Conservation (phyloP, 2,888 invertebrate species). For the Ornithoptera alexandrae region DNA sequence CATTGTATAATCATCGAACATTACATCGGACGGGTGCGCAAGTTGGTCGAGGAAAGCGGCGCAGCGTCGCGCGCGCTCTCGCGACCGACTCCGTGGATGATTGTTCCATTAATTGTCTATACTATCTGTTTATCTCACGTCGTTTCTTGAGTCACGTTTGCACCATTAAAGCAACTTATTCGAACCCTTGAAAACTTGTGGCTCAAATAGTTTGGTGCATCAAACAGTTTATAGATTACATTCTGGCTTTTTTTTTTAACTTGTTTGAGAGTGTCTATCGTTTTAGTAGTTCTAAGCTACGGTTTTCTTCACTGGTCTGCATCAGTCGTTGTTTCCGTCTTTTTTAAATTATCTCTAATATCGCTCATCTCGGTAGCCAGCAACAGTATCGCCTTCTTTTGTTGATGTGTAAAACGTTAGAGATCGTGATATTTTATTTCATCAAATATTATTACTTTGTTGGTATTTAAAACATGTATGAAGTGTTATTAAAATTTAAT, state of each 20-base stretch:
- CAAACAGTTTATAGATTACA: neutral
- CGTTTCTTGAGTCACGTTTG: slow-evolving; percentile 26
- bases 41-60: slow-evolving; percentile 33
- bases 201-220: neutral
- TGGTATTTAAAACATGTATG: too few relatives aligned
- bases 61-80: slow-evolving; percentile 21
- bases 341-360: too few relatives aligned
- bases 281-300: too few relatives aligned
- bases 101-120: slow-evolving; percentile 29
- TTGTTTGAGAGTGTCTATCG: too few relatives aligned
- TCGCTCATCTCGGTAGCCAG: too few relatives aligned
- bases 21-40: slow-evolving; percentile 27
- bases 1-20: slow-evolving; percentile 12
- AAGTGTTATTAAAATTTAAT: too few relatives aligned
- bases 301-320: too few relatives aligned
- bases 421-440: too few relatives aligned
- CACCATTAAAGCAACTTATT: slow-evolving; percentile 19
- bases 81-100: slow-evolving; percentile 14
- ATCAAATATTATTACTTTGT: too few relatives aligned
- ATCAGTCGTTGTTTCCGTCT: too few relatives aligned
- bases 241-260: neutral
- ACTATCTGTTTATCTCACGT: slow-evolving; percentile 20
- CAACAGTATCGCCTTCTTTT: too few relatives aligned
- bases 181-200: slow-evolving; percentile 3
- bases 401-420: too few relatives aligned